These are phyloP conservation scores for Gymnothorax reevesii DNA, from an alignment of 2,797 vertebrate genomes.

Conservation along the genomic window DNA sequence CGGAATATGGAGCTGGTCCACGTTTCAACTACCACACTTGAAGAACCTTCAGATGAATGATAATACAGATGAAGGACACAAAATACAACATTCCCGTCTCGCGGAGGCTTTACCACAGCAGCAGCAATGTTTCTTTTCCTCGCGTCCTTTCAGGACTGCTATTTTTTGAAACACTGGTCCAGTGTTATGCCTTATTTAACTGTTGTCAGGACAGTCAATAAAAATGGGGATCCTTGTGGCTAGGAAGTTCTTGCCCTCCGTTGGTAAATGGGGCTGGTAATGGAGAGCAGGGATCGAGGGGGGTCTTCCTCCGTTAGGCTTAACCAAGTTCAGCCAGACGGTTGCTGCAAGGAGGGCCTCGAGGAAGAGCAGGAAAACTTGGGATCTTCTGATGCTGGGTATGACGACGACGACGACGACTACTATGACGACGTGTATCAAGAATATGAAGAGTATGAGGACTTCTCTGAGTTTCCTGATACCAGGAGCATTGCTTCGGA, in stretches of 20 bases:
- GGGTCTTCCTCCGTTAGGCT: slow-evolving; percentile 47
- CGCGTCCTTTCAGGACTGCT: not conserved
- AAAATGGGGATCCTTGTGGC: not conserved
- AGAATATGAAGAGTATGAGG: slow-evolving; percentile 76
- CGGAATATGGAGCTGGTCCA: not conserved
- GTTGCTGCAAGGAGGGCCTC: slow-evolving; percentile 33
- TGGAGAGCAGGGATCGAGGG: slow-evolving; percentile 56
- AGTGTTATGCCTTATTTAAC: slow-evolving; percentile 3
- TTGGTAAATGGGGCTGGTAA: slow-evolving; percentile 73
- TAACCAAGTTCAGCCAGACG: slow-evolving; percentile 60
- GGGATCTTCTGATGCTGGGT: slow-evolving; percentile 30
- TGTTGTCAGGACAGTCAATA: not conserved
- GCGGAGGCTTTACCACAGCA: not conserved
- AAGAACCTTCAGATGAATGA: slow-evolving; percentile 6
- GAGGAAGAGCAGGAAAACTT: slow-evolving; percentile 47
- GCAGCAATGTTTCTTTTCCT: not conserved
- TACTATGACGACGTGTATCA: slow-evolving; percentile 74
- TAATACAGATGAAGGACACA: not conserved
- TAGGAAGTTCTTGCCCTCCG: not conserved
- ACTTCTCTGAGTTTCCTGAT: slow-evolving; percentile 79
- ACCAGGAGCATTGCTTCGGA: slow-evolving; percentile 81
- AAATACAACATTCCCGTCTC: not conserved
- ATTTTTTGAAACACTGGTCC: not conserved
- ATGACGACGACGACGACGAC: slow-evolving; percentile 67
- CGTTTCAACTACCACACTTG: not conserved